Base-by-base conservation (phyloP, 2,888 invertebrate genomes). In the Chaetogeoica ovagalla region DNA sequence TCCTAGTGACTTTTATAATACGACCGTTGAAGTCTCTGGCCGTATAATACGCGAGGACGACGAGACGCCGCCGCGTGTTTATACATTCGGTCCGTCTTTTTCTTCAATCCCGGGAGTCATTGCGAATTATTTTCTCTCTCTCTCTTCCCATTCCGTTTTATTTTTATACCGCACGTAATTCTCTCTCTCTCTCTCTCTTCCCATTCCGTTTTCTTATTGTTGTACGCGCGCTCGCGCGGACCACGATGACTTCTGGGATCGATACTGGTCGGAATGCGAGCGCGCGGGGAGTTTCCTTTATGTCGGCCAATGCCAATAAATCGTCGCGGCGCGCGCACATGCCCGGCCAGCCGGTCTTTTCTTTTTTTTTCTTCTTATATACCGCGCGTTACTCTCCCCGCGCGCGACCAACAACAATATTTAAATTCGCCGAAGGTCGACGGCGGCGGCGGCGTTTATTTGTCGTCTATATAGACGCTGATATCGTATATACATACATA, bases 221-320 rank as follows among this genome's bases (percentile, higher is more conserved):
- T 59, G 43, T 30, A 43, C 43, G 63, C 57, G 70, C 79, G 71
- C 71, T n/a, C n/a, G n/a, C n/a, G n/a, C n/a, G n/a, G n/a, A n/a
- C n/a, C n/a, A n/a, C n/a, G n/a, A n/a, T n/a, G 71, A 79, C 79
- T 79, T 79, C 79, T 79, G 79, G 79, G 79, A 79, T 79, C 79
- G 79, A 79, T 79, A 79, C 79, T 79, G 79, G 79, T 71, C 79
- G 79, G 79, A 79, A 79, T 79, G 79, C 79, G 79, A 79, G 75
- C 30, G 75, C 30, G 30, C 79, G 79, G 79, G 79, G 79, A 79
- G 79, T 79, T 79, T 71, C 79, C 79, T 79, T 79, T 79, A 79
- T 79, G 79, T 63, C 79, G 65, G 63, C 79, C 79, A 79, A 79
- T 71, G 57, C 79, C 71, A 79, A 79, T 79, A 79, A 79, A 79